Evolutionary conservation across 30 jellyfish, hydroid and myxozoan species (phyloP), one percentile per base, ranked within the genome.

Genomic region (Rhopilema esculentum): DNA sequence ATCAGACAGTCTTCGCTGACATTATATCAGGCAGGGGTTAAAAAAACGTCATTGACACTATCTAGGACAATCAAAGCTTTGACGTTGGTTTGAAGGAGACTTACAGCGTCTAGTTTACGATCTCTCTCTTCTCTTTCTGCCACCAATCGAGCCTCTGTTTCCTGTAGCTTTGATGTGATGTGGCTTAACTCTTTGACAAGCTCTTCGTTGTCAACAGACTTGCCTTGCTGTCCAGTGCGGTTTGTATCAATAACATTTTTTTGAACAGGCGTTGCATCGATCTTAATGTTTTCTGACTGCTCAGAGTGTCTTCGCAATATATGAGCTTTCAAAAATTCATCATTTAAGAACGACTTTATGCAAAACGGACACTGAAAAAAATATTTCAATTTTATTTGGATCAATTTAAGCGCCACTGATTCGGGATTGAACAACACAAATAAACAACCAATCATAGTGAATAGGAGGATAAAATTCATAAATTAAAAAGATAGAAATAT

Each of bases 351-450:
- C 22, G 97, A 80, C 62, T 93, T 93, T 19, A 90, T 21, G 78
- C 98, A 93, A 79, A 79, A 93, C 33, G 95, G 86, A 81, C 98
- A 93, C 98, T 93, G 66, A 28, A 88, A 81, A 65, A 80, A 22
- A 73, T 16, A 24, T 22, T 26, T 26, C 27, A 15, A 1, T 25
- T 16, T 17, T 0, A 61, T 28, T 0, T 0, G 57, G 0, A 27
- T 66, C 31, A 29, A 27, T 23, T 33, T n/a, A n/a, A n/a, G n/a
- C n/a, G 24, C 52, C 7, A 40, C 12, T 40, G 9, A 12, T 2
- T 40, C 57, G 57, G 57, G 57, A 40, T 40, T n/a, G n/a, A n/a
- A n/a, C 16, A 51, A 9, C 19, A 51, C 66, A 51, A 51, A 51
- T 19, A 51, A 51, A 19, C 66, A 51, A 51, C 15, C 66, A 51